Conservation (phyloP, 1,140 invertebrate species). For the Nasonia longicornis region DNA sequence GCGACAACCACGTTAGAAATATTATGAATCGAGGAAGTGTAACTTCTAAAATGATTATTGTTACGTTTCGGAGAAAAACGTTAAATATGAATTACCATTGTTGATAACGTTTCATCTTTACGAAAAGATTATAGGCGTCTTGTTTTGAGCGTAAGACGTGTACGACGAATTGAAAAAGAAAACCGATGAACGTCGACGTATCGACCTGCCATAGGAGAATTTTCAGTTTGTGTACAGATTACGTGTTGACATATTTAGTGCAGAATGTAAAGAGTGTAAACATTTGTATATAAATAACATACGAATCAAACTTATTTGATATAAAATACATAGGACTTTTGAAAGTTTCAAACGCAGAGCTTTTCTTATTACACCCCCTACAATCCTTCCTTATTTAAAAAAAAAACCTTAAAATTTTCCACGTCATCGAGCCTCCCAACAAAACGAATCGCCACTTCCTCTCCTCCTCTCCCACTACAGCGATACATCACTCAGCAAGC, state of each 20-base stretch:
- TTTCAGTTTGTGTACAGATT: constrained; percentile 57
- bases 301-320: constrained; percentile 42
- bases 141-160: not conserved
- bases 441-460: too few species aligned
- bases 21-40: not conserved
- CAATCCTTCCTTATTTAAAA: not conserved
- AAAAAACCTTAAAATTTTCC: too few species aligned
- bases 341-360: constrained; percentile 52
- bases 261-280: constrained; percentile 59
- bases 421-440: too few species aligned
- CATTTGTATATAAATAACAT: constrained; percentile 61
- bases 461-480: too few species aligned
- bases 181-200: not conserved
- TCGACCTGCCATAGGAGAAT: constrained; percentile 24
- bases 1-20: not conserved
- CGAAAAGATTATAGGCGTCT: not conserved
- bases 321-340: constrained; percentile 54
- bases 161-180: not conserved
- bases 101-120: constrained; percentile 6
- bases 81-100: constrained; percentile 7
- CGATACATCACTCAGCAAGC: not conserved
- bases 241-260: constrained; percentile 50
- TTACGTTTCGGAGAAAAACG: constrained; percentile 1
- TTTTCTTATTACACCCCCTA: not conserved
- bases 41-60: constrained; percentile 5